Percentiles rank a stretch among this genome's conserved stretches.
phyloP scores from a whole-genome alignment of 2,113 vertebrate genomes.

The Dasyornis broadbenti region DNA sequence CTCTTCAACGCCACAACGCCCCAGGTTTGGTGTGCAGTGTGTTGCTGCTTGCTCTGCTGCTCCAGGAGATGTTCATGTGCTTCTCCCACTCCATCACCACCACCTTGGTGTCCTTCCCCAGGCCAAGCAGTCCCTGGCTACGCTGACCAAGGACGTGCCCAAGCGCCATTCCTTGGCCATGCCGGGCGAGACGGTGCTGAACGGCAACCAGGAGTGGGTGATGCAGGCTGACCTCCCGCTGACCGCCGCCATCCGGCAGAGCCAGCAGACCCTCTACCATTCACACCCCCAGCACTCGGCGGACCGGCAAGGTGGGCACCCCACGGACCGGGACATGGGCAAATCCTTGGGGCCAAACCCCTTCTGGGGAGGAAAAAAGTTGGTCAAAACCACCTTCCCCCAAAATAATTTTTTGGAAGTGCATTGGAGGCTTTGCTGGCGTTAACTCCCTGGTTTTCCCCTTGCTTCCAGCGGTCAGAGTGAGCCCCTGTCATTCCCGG shows the following conservation, averaged over 20 bases:
- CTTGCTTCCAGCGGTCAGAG: conserved; percentile 81
- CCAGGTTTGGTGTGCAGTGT: rapidly evolving
- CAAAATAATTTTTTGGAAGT: rapidly evolving
- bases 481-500: conserved; percentile 95
- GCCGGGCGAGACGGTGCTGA: conserved; percentile 92
- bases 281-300: conserved; percentile 85
- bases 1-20: too few relatives aligned
- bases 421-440: background rate
- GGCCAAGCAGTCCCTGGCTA: conserved; percentile 97
- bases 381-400: background rate
- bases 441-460: background rate
- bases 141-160: conserved; percentile 95
- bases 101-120: conserved; percentile 17
- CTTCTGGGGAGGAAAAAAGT: rapidly evolving
- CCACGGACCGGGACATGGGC: rapidly evolving
- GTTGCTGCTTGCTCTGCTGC: background rate
- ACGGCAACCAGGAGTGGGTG: conserved; percentile 99
- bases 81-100: background rate
- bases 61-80: rapidly evolving
- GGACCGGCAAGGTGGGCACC: conserved; percentile 89
- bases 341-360: background rate
- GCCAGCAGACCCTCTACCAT: conserved; percentile 95
- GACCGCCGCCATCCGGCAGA: conserved; percentile 96
- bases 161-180: conserved; percentile 96
- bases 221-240: conserved; percentile 95